These are phyloP conservation scores for Ricordea florida DNA, from an alignment of 92 coral and sea anemone species.

Conservation along the genomic window DNA sequence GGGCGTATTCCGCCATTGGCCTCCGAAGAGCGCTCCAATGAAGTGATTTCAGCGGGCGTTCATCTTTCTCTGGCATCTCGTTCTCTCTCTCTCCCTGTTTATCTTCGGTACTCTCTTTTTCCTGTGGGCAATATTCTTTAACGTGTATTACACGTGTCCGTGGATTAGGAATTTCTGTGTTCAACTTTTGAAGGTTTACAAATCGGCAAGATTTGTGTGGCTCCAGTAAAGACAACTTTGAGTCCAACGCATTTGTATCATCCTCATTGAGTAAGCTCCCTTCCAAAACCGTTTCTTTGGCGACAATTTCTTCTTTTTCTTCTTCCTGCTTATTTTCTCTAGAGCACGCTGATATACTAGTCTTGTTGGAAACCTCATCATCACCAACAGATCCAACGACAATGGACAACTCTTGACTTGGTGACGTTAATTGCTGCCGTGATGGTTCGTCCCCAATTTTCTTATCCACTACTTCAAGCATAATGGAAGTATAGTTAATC, in stretches of 20 bases:
- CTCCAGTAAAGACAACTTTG: neutral
- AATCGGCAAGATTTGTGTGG: constrained; percentile 9
- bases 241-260: neutral
- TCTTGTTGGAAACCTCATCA: too few relatives aligned
- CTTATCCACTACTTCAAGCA: neutral
- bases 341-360: too few relatives aligned
- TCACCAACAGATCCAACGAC: constrained; percentile 11
- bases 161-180: constrained; percentile 4
- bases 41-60: constrained; percentile 25
- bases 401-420: neutral
- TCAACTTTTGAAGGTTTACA: constrained; percentile 16
- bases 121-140: neutral
- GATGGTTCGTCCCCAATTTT: neutral
- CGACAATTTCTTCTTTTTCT: too few relatives aligned
- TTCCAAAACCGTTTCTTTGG: constrained; percentile 5
- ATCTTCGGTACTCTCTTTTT: neutral
- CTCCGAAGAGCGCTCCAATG: constrained; percentile 23
- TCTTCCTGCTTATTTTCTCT: too few relatives aligned
- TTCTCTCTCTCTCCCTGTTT: neutral
- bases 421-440: neutral
- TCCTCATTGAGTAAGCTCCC: constrained; percentile 16
- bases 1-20: neutral
- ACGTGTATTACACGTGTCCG: neutral
- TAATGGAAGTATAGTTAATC: too few relatives aligned
- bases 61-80: neutral